Base-by-base conservation (phyloP, 2,888 invertebrate genomes). In the Gymnocheta viridis region DNA sequence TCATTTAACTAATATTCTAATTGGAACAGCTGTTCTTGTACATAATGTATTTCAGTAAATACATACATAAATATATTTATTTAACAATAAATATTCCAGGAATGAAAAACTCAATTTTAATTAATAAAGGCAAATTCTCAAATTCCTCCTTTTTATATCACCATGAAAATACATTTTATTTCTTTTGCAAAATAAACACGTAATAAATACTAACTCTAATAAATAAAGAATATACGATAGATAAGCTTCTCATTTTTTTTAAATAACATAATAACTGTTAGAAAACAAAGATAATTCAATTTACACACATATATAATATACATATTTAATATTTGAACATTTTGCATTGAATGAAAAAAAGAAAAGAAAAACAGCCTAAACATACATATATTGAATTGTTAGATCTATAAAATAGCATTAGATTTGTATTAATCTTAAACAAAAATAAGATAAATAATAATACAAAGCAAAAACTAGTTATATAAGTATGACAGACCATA, bases 341-440 rank as follows among this genome's bases (percentile, higher is more conserved):
- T 77, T 81, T 81, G 76, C 77, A 84, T 81, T 67, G 32, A 67
- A 76, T 47, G 56, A 69, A 73, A 60, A 62, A 29, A 58, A n/a
- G n/a, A n/a, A 73, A 76, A 0, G 27, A 41, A 67, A 72, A 56
- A 27, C 49, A 62, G 72, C 74, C 72, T 56, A 56, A 56, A 56
- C n/a, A n/a, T 79, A 32, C 32, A 32, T 47, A 84, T 80, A 84
- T 81, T 84, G 76, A 84, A 77, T 81, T 84, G 81, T 84, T 84
- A 78, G 62, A 81, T 56, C 41, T 62, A 78, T 67, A 56, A 66
- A 77, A 64, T 78, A 76, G 73, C 44, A 81, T 78, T 73, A 84
- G 77, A 81, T 81, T 84, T 84, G 73, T 81, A 84, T 77, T 77
- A 56, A 81, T 64, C 60, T 56, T 60, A 77, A 67, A 47, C 24